Conservation (phyloP, 2,113 vertebrate genomes). For the Callospermophilus lateralis region DNA sequence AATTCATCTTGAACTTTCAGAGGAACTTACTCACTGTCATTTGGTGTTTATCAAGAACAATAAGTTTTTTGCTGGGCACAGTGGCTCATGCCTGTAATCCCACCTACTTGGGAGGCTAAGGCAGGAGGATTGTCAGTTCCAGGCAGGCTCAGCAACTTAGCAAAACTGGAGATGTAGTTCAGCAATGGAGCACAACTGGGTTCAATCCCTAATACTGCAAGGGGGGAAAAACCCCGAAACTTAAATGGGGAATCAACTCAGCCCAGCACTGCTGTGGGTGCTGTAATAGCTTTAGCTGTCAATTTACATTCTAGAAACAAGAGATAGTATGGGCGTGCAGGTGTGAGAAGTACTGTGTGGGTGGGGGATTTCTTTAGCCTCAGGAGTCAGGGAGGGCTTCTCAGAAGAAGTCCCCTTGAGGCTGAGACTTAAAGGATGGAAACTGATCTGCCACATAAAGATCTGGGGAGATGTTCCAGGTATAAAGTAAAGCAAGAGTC, state of each 20-base stretch:
- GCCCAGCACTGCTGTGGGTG: neutral
- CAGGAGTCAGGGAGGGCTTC: neutral
- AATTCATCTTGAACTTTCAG: neutral
- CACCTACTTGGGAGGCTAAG: no score
- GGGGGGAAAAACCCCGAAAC: no score
- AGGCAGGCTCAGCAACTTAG: no score
- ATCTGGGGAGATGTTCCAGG: neutral
- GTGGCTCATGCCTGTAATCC: no score
- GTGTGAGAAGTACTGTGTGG: neutral
- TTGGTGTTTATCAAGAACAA: neutral
- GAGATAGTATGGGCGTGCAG: no score
- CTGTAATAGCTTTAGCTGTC: neutral
- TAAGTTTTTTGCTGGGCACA: neutral
- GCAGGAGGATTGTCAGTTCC: no score
- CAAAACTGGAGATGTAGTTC: no score
- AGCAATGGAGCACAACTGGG: no score
- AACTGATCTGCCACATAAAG: neutral
- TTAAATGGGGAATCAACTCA: rapidly evolving
- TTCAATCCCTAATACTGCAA: no score
- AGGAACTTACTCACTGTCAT: neutral
- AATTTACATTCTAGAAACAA: neutral
- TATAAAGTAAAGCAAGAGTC: neutral
- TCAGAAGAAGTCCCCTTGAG: neutral
- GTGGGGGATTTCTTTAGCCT: neutral
- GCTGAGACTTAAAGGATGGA: neutral